Evolutionary conservation across 2,888 invertebrate genomes (phyloP).

Genomic region (Apocheima hispidaria): DNA sequence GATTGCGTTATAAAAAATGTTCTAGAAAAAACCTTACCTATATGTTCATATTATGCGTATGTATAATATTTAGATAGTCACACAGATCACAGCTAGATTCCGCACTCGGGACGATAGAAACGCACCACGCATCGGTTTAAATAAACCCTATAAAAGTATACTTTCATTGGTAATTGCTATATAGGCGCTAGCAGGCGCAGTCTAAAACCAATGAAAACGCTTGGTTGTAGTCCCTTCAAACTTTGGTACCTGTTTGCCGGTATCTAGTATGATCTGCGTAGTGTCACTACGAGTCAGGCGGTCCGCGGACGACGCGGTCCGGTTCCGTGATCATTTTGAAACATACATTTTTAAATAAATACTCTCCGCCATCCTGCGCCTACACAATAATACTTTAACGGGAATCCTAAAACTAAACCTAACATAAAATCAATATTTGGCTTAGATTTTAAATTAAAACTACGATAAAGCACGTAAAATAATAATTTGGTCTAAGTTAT

Average conservation of each 20-base stretch:
- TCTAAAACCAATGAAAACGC: too few species aligned
- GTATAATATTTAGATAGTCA: conserved; percentile 67
- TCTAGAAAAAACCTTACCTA: conserved; percentile 81
- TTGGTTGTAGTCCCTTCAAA: too few species aligned
- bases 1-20: conserved; percentile 73
- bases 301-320: conserved; percentile 36
- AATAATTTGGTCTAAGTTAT: conserved; percentile 86
- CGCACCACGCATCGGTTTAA: too few species aligned
- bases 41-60: conserved; percentile 80
- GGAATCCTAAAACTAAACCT: conserved; percentile 76
- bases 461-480: conserved; percentile 84
- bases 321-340: conserved; percentile 46
- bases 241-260: too few species aligned
- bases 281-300: conserved; percentile 53
- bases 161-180: too few species aligned
- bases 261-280: too few species aligned
- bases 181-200: too few species aligned
- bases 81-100: too few species aligned
- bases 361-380: conserved; percentile 71
- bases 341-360: conserved; percentile 75
- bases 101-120: too few species aligned
- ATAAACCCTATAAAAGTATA: too few species aligned
- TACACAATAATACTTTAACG: conserved; percentile 80
- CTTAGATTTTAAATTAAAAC: conserved; percentile 84
- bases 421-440: conserved; percentile 85